Conservation (phyloP, 2,888 invertebrate genomes). For the Chymomyza amoena region DNA sequence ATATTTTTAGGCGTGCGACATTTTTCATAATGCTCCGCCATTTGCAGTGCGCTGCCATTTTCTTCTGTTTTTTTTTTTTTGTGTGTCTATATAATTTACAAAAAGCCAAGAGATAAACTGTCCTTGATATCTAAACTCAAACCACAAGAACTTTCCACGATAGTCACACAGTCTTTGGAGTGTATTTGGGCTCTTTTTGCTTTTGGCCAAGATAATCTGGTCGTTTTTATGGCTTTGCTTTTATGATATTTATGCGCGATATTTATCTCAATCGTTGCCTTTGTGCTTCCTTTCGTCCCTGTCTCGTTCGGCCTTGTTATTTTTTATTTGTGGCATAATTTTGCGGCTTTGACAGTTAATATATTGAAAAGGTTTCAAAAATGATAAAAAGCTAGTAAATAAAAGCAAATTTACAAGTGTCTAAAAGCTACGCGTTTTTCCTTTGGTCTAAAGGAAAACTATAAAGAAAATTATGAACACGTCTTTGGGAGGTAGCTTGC, state of each 20-base stretch:
- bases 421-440: constrained; percentile 1
- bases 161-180: background rate
- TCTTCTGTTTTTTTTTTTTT: background rate
- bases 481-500: background rate
- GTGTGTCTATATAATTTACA: constrained; percentile 18
- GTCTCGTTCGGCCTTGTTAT: constrained; percentile 3
- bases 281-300: constrained; percentile 12
- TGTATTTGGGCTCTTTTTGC: background rate
- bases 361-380: constrained; percentile 58
- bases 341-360: constrained; percentile 56
- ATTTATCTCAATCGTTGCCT: constrained; percentile 61
- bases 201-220: constrained; percentile 48
- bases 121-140: constrained; percentile 57
- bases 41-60: constrained; percentile 15
- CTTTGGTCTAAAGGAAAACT: constrained; percentile 4
- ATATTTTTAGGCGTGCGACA: constrained; percentile 65
- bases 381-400: constrained; percentile 45
- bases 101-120: constrained; percentile 56
- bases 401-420: constrained; percentile 49
- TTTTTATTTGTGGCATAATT: constrained; percentile 45
- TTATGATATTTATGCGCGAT: constrained; percentile 66
- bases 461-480: background rate
- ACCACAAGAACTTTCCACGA: background rate
- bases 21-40: constrained; percentile 61
- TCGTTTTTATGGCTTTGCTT: constrained; percentile 60